Percentiles rank a stretch among this genome's conserved stretches.
These are phyloP conservation scores for Sebastes goodei DNA, from an alignment of 2,797 vertebrate genomes.

Conservation along the genomic window DNA sequence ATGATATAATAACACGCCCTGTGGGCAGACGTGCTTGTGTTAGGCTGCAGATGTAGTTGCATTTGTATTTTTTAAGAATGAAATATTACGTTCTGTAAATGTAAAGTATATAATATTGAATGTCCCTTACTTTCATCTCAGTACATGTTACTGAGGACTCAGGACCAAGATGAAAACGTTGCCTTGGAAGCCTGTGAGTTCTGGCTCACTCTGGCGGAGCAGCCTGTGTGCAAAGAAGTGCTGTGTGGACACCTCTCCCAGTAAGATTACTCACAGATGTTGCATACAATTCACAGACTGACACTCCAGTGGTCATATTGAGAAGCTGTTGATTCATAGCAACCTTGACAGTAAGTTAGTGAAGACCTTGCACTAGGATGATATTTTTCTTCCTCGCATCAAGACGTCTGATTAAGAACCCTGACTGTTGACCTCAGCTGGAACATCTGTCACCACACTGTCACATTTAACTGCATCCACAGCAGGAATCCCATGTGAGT, in stretches of 20 bases:
- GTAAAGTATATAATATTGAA: neutral
- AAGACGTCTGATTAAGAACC: conserved; percentile 58
- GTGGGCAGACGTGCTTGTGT: neutral
- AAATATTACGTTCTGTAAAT: neutral
- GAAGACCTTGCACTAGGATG: conserved; percentile 36
- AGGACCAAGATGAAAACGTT: conserved; percentile 97
- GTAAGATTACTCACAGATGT: conserved; percentile 79
- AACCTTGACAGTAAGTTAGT: conserved; percentile 31
- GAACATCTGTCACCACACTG: conserved; percentile 56
- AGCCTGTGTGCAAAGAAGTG: conserved; percentile 96
- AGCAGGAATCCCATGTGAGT: conserved; percentile 44
- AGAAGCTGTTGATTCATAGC: conserved; percentile 51
- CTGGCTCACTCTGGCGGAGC: conserved; percentile 96
- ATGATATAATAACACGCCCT: neutral
- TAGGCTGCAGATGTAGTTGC: neutral
- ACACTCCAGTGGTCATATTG: conserved; percentile 9
- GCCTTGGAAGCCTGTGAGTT: conserved; percentile 97
- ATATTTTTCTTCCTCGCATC: conserved; percentile 35
- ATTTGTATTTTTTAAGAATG: neutral
- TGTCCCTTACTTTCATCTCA: conserved; percentile 32
- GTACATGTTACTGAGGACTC: conserved; percentile 97
- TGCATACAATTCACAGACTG: neutral
- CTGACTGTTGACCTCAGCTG: conserved; percentile 51
- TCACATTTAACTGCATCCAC: conserved; percentile 35
- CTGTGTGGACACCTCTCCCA: conserved; percentile 92